Percentiles rank a stretch among this genome's conserved stretches.
Evolutionary conservation across 2,888 invertebrate species (phyloP).

Genomic region (Sicus ferrugineus): DNA sequence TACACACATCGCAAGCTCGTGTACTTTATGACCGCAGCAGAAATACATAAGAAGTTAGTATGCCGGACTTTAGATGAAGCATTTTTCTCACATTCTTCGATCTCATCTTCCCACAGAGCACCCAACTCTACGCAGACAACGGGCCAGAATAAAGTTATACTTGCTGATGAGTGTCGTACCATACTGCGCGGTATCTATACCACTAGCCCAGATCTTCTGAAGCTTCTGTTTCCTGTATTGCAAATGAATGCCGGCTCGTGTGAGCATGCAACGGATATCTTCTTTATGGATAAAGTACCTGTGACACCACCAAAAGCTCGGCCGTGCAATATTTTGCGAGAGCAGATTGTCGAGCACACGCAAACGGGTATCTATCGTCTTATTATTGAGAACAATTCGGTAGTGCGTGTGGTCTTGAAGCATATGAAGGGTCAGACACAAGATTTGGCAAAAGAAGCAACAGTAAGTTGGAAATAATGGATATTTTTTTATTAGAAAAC

Average conservation of each 20-base stretch:
- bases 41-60: slow-evolving; percentile 53
- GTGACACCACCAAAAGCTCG: slow-evolving; percentile 88
- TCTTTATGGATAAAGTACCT: slow-evolving; percentile 84
- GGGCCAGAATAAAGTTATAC: slow-evolving; percentile 65
- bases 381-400: slow-evolving; percentile 73
- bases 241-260: slow-evolving; percentile 57
- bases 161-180: slow-evolving; percentile 74
- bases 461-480: slow-evolving; percentile 48
- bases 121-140: slow-evolving; percentile 34
- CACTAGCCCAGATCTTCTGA: slow-evolving; percentile 75
- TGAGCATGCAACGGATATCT: slow-evolving; percentile 76
- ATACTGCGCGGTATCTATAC: slow-evolving; percentile 76
- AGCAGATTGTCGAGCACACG: slow-evolving; percentile 77
- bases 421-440: slow-evolving; percentile 67
- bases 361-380: slow-evolving; percentile 76
- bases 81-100: background rate
- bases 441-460: slow-evolving; percentile 60
- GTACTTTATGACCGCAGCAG: slow-evolving; percentile 53
- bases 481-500: background rate
- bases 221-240: slow-evolving; percentile 76
- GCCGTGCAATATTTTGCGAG: slow-evolving; percentile 67
- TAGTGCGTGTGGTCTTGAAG: slow-evolving; percentile 71
- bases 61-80: background rate
- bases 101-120: slow-evolving; percentile 31
- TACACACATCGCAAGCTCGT: slow-evolving; percentile 58